Evolutionary conservation across 2,113 vertebrate species (phyloP), one percentile per base, ranked within the genome.

Genomic region (Procavia capensis): DNA sequence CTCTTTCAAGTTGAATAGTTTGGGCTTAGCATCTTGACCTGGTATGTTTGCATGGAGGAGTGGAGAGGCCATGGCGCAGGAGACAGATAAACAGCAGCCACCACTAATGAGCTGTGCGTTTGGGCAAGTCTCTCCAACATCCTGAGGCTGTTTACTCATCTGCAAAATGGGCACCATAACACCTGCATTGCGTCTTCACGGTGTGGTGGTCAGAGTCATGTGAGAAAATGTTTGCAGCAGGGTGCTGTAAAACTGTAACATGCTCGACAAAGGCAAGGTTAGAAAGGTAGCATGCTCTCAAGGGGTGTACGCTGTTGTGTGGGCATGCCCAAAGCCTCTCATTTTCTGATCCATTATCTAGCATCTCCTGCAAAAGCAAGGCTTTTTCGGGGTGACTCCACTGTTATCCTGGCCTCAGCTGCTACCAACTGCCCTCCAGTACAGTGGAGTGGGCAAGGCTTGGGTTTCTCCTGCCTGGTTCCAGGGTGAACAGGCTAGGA

Each of bases 81-180:
- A 43, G 36, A 24, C 1, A 8, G 34, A 4, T 57, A 70, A 78
- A 78, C 6, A 3, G 11, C 63, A 25, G 72, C 70, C n/a, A 41
- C 66, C 85, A 8, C 85, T 61, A 74, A 85, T 27, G 54, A 17
- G 43, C 74, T 90, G 85, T 68, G 89, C 93, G 81, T 79, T 45
- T 31, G 72, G 75, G 66, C 82, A 57, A 59, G 80, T 43, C 75
- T 95, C 76, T 88, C 0, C 0, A 91, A 95, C 94, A 97, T 94
- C 94, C 96, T 93, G 95, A 76, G 39, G 75, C 93, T 95, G 95
- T 84, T 93, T 94, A 93, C 94, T 96, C 97, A 96, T 96, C 97
- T 97, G 97, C 57, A 93, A 93, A 97, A 93, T 96, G 96, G 96
- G 92, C 95, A 88, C 88, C 90, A 8, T 85, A 54, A 78, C 95